Evolutionary conservation across 2,797 vertebrate species (phyloP).

Genomic region (Ambastaia sidthimunki): DNA sequence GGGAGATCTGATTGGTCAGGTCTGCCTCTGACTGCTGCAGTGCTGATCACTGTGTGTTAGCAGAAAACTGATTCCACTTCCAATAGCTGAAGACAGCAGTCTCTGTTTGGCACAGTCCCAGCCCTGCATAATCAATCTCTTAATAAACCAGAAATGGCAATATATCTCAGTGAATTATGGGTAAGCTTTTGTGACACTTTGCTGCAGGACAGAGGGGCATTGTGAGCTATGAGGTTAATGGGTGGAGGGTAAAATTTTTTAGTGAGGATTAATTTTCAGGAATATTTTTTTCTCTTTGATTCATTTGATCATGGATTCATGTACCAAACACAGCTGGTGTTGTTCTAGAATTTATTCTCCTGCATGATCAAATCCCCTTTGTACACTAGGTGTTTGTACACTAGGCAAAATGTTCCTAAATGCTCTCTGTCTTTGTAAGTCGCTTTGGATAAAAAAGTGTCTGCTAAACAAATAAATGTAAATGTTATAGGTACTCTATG

Average conservation of each 20-base stretch:
- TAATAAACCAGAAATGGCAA: slow-evolving; percentile 55
- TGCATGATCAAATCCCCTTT: too few species aligned
- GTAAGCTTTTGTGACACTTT: slow-evolving; percentile 16
- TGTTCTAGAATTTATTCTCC: too few species aligned
- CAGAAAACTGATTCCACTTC: slow-evolving; percentile 67
- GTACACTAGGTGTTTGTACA: too few species aligned
- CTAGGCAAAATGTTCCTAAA: too few species aligned
- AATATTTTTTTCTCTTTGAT: background rate
- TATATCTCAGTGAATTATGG: slow-evolving; percentile 50
- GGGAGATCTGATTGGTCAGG: slow-evolving; percentile 64
- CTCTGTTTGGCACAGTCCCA: slow-evolving; percentile 35
- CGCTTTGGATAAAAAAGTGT: too few species aligned
- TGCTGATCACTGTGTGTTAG: slow-evolving; percentile 55
- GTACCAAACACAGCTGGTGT: too few species aligned
- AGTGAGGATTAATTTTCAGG: background rate
- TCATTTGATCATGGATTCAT: background rate
- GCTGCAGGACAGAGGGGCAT: slow-evolving; percentile 7
- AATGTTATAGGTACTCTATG: too few species aligned
- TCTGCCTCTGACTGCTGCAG: slow-evolving; percentile 56
- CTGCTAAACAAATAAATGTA: too few species aligned
- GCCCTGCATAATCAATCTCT: slow-evolving; percentile 57
- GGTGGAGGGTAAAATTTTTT: background rate
- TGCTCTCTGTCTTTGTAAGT: too few species aligned
- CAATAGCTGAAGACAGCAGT: slow-evolving; percentile 54
- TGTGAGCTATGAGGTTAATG: background rate